phyloP scores from a whole-genome alignment of 1,140 invertebrate genomes.

The Dendroctonus ponderosae region DNA sequence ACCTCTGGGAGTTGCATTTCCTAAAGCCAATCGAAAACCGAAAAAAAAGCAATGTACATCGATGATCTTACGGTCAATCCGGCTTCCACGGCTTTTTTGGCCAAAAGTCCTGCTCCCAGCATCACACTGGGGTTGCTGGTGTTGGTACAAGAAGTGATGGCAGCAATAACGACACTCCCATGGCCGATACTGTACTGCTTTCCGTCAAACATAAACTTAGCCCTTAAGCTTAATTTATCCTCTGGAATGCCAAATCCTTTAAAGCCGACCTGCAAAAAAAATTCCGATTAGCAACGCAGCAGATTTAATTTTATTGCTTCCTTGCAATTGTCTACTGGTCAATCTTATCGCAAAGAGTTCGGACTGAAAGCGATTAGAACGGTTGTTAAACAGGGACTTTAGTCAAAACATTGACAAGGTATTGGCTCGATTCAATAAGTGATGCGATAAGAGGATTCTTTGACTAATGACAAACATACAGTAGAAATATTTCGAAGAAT shows the following conservation, averaged over 20 bases:
- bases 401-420: no score
- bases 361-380: no score
- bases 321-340: neutral
- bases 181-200: slow-evolving; percentile 82
- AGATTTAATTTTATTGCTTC: neutral
- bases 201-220: slow-evolving; percentile 78
- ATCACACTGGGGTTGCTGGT: slow-evolving; percentile 98
- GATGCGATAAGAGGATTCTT: no score
- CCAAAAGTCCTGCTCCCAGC: slow-evolving; percentile 90
- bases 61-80: slow-evolving; percentile 62
- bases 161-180: slow-evolving; percentile 94
- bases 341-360: neutral
- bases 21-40: no score
- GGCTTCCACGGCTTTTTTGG: slow-evolving; percentile 91
- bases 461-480: no score
- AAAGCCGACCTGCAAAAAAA: slow-evolving; percentile 75
- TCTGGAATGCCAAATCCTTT: slow-evolving; percentile 86
- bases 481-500: no score
- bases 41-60: neutral
- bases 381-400: no score
- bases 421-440: no score
- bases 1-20: no score
- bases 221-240: slow-evolving; percentile 64
- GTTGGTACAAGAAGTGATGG: slow-evolving; percentile 98
- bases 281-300: neutral